These are phyloP conservation scores for Eumeta japonica DNA, from an alignment of 1,140 invertebrate genomes.

Conservation along the genomic window DNA sequence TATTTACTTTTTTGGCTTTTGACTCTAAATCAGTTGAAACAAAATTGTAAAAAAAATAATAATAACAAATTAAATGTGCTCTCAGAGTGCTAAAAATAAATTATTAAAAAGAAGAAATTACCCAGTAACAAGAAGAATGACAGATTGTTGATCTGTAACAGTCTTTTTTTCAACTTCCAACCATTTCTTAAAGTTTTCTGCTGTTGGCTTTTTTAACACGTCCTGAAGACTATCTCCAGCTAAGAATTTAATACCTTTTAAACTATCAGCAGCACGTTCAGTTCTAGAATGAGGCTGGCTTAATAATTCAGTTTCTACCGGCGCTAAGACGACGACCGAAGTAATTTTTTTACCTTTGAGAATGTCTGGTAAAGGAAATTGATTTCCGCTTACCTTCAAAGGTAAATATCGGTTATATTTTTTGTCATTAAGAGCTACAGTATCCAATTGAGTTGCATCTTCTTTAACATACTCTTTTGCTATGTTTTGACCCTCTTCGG, in stretches of 20 bases:
- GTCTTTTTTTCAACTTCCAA: conserved; percentile 73
- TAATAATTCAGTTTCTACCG: conserved; percentile 67
- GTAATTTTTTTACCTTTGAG: conserved; percentile 72
- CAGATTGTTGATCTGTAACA: conserved; percentile 70
- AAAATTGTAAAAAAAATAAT: conserved; percentile 10
- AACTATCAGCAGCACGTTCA: conserved; percentile 48
- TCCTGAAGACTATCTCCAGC: conserved; percentile 72
- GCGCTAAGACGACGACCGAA: conserved; percentile 79
- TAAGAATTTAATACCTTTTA: conserved; percentile 63
- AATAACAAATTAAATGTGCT: not conserved
- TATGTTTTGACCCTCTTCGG: conserved; percentile 68
- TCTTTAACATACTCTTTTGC: conserved; percentile 71
- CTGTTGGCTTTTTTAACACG: conserved; percentile 70
- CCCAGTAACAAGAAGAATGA: conserved; percentile 76
- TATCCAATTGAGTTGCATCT: conserved; percentile 70
- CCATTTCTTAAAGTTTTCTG: conserved; percentile 78
- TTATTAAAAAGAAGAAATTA: conserved; percentile 43
- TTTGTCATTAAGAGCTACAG: conserved; percentile 70
- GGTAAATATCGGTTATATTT: conserved; percentile 81
- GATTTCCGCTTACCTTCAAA: conserved; percentile 78
- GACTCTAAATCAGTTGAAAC: not conserved
- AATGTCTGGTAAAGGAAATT: conserved; percentile 77
- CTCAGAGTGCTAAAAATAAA: not conserved
- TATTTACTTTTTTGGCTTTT: not conserved
- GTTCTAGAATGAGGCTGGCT: conserved; percentile 41